Percentiles rank a stretch among this genome's conserved stretches.
Evolutionary conservation across 2,113 vertebrate species (phyloP).

Genomic region (Cromileptes altivelis): DNA sequence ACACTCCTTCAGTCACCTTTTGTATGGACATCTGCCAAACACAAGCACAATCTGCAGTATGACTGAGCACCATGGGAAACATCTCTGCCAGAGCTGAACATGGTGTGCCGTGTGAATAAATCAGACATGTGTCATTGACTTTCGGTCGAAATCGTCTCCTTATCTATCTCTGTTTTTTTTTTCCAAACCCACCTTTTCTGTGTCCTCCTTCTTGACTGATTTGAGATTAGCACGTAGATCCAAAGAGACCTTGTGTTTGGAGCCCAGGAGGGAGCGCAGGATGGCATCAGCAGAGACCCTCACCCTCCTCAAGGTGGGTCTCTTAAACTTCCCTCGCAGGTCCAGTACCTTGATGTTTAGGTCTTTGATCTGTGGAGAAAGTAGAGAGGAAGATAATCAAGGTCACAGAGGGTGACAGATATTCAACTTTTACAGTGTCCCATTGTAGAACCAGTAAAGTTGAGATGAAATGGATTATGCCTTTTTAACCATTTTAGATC

Average conservation of each 20-base stretch:
- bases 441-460: not conserved
- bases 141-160: not conserved
- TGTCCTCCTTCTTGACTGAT: conserved; percentile 98
- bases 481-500: too few relatives aligned
- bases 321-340: conserved; percentile 96
- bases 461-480: too few relatives aligned
- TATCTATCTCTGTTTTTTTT: not conserved
- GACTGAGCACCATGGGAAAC: not conserved
- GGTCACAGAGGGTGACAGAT: not conserved
- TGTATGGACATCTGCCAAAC: not conserved
- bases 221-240: conserved; percentile 97
- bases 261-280: conserved; percentile 95
- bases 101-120: not conserved
- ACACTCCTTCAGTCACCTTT: not conserved
- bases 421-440: not conserved
- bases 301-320: conserved; percentile 91
- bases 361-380: conserved; percentile 90
- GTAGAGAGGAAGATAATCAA: not conserved
- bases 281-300: conserved; percentile 96
- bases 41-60: not conserved
- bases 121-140: not conserved
- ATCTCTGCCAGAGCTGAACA: not conserved
- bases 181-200: conserved; percentile 89
- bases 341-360: conserved; percentile 96
- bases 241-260: conserved; percentile 99